Evolutionary conservation across 2,113 vertebrate species (phyloP).

Genomic region (Catharus bicknelli): DNA sequence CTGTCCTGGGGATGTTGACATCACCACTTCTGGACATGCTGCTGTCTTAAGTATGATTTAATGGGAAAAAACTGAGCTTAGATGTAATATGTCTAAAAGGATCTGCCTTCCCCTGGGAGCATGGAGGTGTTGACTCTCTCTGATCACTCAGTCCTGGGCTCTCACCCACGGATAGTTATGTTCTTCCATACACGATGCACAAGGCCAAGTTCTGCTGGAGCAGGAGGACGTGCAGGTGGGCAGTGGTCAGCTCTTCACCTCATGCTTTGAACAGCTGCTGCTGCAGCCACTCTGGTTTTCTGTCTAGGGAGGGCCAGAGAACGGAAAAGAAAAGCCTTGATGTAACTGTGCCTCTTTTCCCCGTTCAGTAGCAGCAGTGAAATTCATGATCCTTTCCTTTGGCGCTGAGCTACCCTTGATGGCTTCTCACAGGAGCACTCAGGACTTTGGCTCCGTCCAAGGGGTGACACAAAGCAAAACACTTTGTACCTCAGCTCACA

Average conservation of each 20-base stretch:
- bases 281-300: neutral
- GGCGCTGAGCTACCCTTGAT: neutral
- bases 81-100: slow-evolving; percentile 6
- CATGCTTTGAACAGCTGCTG: slow-evolving; percentile 10
- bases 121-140: neutral
- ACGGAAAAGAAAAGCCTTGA: neutral
- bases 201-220: slow-evolving; percentile 44
- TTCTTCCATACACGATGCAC: neutral
- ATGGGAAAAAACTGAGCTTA: neutral
- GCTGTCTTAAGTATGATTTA: neutral
- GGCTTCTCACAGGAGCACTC: slow-evolving; percentile 1
- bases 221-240: slow-evolving; percentile 29
- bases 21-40: slow-evolving; percentile 21
- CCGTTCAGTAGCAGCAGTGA: neutral
- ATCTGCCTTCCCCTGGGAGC: neutral
- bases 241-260: slow-evolving; percentile 24
- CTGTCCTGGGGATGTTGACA: neutral
- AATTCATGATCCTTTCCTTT: neutral
- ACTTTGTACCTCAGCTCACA: neutral
- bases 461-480: neutral
- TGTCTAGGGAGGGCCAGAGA: neutral
- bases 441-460: neutral
- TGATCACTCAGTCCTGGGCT: slow-evolving; percentile 51
- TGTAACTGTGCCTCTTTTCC: slow-evolving; percentile 19
- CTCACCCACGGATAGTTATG: neutral